Evolutionary conservation across 2,113 vertebrate genomes (phyloP), one percentile per base, ranked within the genome.

Genomic region (Antigone vipio): DNA sequence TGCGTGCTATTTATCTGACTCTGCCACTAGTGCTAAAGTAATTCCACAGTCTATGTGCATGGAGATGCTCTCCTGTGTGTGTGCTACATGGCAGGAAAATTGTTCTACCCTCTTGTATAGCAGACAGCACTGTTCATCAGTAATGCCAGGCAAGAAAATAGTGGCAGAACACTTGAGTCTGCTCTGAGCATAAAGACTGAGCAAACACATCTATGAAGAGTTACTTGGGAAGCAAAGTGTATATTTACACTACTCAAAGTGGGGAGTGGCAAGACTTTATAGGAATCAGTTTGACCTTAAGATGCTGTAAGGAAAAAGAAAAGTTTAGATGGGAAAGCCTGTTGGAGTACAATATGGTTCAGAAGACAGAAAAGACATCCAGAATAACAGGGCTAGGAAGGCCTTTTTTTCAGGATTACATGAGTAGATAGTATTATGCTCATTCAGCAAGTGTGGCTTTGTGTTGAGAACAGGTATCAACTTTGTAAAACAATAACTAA

Each of bases 1-100:
- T n/a, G 30, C 47, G 21, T 71, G 42, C 58, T 75, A 7, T 27
- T 78, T 16, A 9, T 55, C 50, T 35, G 49, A 45, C 12, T 49
- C 24, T 74, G 38, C 55, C 17, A 16, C 20, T 78, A 10, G 22
- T 38, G 24, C 59, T 81, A 0, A 53, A 60, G 34, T 6, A 30
- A 22, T 74, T n/a, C 26, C 49, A 13, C 1, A 2, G 11, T 23
- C 16, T 34, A 0, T 3, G 1, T 34, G 35, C 40, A 2, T 2
- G 3, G 85, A 30, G 9, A 26, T 59, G 24, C 22, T 76, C 22
- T 86, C 40, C 45, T 50, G 10, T 7, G 8, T n/a, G 44, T 50
- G 45, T 64, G 66, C 34, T 30, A 22, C 15, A 2, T 9, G 7
- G 29, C 21, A 50, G 38, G 50, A 79, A 35, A 40, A 42, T 42